These are phyloP conservation scores for Lithodes maja DNA, from an alignment of 2,888 invertebrate species.

Conservation along the genomic window DNA sequence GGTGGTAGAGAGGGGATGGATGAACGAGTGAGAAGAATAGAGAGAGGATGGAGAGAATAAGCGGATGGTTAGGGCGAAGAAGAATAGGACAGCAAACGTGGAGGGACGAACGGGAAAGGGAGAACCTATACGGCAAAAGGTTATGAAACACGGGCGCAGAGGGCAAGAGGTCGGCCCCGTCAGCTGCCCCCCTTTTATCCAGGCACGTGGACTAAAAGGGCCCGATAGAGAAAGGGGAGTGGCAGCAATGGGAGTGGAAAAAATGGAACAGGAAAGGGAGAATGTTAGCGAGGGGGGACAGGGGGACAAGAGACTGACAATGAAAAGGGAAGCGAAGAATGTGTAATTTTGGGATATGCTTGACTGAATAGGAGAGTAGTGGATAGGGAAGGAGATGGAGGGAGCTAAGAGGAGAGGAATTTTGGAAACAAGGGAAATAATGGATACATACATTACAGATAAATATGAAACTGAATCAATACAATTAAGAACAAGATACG, in stretches of 20 bases:
- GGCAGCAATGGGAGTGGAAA: constrained; percentile 5
- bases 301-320: background rate
- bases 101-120: background rate
- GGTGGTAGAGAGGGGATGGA: background rate
- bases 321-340: background rate
- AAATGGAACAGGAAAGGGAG: background rate
- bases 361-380: background rate
- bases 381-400: background rate
- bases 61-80: background rate
- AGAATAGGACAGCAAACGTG: background rate
- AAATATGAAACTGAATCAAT: too few relatives aligned
- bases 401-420: background rate
- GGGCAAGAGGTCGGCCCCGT: background rate
- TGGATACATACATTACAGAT: too few relatives aligned
- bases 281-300: background rate
- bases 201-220: background rate
- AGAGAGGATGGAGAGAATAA: constrained; percentile 30
- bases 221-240: constrained; percentile 5
- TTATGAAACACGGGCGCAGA: background rate
- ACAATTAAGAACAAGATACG: too few relatives aligned
- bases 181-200: background rate
- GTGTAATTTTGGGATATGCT: background rate
- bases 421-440: too few relatives aligned
- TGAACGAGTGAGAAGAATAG: constrained; percentile 1
- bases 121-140: background rate